phyloP scores from a whole-genome alignment of 2,797 vertebrate genomes.

The Oryzias sinensis region DNA sequence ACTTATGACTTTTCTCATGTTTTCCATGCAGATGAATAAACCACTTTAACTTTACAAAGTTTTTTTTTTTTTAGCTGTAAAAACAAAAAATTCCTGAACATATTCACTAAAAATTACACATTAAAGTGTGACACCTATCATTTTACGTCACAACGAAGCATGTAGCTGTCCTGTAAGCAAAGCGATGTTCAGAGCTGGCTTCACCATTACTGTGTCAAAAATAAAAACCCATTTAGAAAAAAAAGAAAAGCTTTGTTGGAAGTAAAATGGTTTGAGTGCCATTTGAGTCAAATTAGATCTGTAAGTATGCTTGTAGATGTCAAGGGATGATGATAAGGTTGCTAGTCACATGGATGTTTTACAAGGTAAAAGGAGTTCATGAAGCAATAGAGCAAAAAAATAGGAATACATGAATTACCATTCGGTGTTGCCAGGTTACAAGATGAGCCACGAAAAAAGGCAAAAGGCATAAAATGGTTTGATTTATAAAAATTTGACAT shows the following conservation, averaged over 20 bases:
- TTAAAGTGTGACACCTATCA: too few species aligned
- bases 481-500: constrained; percentile 10
- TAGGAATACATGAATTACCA: neutral
- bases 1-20: too few species aligned
- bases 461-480: constrained; percentile 7
- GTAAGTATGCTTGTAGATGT: constrained; percentile 6
- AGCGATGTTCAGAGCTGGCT: too few species aligned
- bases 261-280: neutral
- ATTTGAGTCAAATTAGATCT: constrained; percentile 3
- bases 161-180: too few species aligned
- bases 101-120: too few species aligned
- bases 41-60: too few species aligned
- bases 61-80: too few species aligned
- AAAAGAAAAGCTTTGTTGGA: neutral
- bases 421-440: neutral
- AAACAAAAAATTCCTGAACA: too few species aligned
- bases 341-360: neutral
- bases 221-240: too few species aligned
- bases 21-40: too few species aligned
- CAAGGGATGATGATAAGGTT: constrained; percentile 12
- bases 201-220: too few species aligned
- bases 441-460: neutral
- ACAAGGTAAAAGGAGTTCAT: constrained; percentile 1
- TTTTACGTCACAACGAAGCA: too few species aligned
- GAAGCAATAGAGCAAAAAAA: neutral